Evolutionary conservation across 1,140 invertebrate genomes (phyloP).

Genomic region (Coenobita brevimanus): DNA sequence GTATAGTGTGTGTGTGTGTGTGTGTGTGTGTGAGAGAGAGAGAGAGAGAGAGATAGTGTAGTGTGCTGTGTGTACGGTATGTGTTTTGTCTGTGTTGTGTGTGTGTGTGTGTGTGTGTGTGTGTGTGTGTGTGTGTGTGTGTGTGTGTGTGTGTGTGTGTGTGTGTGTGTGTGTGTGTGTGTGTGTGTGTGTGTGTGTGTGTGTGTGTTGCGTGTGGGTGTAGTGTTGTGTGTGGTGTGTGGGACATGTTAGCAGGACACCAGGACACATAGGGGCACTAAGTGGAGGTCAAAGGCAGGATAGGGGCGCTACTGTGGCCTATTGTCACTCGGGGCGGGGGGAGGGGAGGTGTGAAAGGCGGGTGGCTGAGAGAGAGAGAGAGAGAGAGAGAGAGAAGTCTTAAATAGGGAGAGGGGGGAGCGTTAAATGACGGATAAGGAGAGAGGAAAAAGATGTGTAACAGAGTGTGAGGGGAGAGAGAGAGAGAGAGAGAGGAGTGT

Average conservation of each 20-base stretch:
- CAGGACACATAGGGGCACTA: too few relatives aligned
- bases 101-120: conserved; percentile 11
- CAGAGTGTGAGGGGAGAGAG: too few relatives aligned
- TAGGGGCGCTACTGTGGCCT: background rate
- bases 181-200: too few relatives aligned
- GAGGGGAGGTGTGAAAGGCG: background rate
- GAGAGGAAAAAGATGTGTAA: background rate
- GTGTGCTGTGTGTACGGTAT: too few relatives aligned
- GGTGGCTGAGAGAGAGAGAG: background rate
- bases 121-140: background rate
- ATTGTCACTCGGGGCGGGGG: background rate
- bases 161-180: background rate
- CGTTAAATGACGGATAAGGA: background rate
- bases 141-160: background rate
- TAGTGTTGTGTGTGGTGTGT: conserved; percentile 12
- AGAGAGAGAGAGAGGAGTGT: too few relatives aligned
- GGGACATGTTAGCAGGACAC: background rate
- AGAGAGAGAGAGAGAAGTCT: background rate
- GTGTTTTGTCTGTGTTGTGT: background rate
- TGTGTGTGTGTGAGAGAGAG: too few relatives aligned
- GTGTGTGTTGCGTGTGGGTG: too few relatives aligned
- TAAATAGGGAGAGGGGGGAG: background rate
- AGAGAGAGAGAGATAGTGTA: too few relatives aligned
- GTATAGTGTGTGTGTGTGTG: too few relatives aligned
- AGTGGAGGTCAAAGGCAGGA: too few relatives aligned